phyloP scores from a whole-genome alignment of 2,888 invertebrate genomes.

The Laothoe populi region DNA sequence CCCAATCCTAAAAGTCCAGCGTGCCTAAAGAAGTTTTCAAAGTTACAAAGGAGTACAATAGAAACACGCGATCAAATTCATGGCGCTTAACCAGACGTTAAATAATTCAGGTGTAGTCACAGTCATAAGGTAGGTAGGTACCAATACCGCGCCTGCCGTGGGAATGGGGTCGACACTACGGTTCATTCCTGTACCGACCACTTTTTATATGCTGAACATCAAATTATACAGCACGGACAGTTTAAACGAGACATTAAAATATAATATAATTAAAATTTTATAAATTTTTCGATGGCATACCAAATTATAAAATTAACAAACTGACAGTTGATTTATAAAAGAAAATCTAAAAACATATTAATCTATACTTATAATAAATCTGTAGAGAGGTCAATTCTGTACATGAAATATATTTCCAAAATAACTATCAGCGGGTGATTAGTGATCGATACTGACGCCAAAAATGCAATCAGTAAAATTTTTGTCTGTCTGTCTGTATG shows the following conservation, averaged over 20 bases:
- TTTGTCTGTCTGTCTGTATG: no score
- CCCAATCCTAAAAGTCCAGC: no score
- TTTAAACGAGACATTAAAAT: neutral
- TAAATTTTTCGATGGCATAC: neutral
- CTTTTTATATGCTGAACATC: neutral
- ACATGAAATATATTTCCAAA: no score
- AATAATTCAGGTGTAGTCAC: constrained; percentile 22
- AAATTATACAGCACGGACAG: constrained; percentile 5
- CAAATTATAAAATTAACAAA: no score
- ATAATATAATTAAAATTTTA: neutral
- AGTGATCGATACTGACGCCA: no score
- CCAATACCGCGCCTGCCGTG: constrained; percentile 5
- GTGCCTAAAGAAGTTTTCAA: no score
- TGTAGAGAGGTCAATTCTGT: no score
- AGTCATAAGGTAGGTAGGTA: neutral
- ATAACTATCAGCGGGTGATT: no score
- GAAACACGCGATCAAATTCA: constrained; percentile 9
- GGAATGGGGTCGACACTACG: constrained; percentile 23
- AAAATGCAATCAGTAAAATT: no score
- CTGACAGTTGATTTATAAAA: no score
- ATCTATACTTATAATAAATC: no score
- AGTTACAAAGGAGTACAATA: neutral
- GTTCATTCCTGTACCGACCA: neutral
- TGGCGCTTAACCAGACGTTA: constrained; percentile 6
- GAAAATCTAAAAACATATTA: no score